Evolutionary conservation across 2,888 invertebrate genomes (phyloP).

Genomic region (Andrena minutula): DNA sequence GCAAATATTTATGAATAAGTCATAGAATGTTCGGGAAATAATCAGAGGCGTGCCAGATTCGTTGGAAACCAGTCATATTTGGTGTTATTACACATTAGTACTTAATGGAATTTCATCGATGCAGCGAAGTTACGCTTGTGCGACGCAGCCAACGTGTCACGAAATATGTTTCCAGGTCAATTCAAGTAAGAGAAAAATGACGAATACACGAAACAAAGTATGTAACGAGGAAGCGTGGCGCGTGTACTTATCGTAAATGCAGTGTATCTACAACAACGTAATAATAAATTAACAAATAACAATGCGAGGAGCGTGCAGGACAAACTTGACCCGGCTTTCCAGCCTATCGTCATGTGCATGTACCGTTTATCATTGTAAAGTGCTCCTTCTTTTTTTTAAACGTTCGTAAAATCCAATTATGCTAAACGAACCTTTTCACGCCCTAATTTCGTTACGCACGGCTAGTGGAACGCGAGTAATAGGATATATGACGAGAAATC

Average conservation of each 20-base stretch:
- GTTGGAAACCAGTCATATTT: constrained; percentile 22
- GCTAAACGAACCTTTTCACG: constrained; percentile 59
- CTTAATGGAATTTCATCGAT: constrained; percentile 25
- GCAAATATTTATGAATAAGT: constrained; percentile 24
- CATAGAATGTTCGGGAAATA: constrained; percentile 11
- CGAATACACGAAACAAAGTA: constrained; percentile 23
- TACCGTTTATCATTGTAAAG: neutral
- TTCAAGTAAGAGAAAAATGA: constrained; percentile 7
- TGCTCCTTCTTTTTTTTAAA: constrained; percentile 1
- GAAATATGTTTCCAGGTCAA: constrained; percentile 17
- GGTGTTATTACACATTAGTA: constrained; percentile 4
- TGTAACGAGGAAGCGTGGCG: constrained; percentile 6
- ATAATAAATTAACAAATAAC: constrained; percentile 23
- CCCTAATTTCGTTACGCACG: constrained; percentile 54
- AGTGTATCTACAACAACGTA: constrained; percentile 15
- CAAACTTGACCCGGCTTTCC: constrained; percentile 14
- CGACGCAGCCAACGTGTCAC: constrained; percentile 28
- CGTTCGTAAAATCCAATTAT: constrained; percentile 31
- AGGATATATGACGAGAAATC: constrained; percentile 45
- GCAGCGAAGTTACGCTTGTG: neutral
- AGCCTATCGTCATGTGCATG: neutral
- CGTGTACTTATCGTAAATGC: neutral
- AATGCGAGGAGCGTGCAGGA: neutral
- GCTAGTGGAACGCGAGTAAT: constrained; percentile 28
- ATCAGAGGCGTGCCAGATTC: constrained; percentile 13